Evolutionary conservation across 2,888 invertebrate species (phyloP), one percentile per base, ranked within the genome.

Genomic region (Lysandra bellargus): DNA sequence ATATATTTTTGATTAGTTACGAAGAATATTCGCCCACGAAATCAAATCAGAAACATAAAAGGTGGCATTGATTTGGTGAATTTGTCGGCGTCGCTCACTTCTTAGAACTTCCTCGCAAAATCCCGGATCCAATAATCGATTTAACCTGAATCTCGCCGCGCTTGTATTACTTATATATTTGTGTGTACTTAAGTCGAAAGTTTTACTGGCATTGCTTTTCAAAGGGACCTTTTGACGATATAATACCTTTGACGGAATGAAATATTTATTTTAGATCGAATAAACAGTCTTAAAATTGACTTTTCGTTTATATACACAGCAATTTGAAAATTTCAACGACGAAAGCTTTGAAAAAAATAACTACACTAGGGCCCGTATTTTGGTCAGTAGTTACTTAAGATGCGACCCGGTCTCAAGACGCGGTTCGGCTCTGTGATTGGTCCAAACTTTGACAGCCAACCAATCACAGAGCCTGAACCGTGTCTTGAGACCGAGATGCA

Each of bases 151-250:
- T 69, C 17, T 37, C 69, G 69, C 14, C 69, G 69, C 33, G 33
- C 30, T 69, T 37, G 14, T 69, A 37, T 69, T 69, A 23, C 23
- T 23, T 23, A 69, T 37, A 4, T 40, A 23, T 40, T 40, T 69
- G 33, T 69, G 33, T 69, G 69, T 69, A 69, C 33, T 69, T 69
- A 69, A 37, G 69, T 69, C 33, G 33, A 69, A 69, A 69, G 69
- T 33, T 69, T 37, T 64, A 23, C 23, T 12, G 14, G 14, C 69
- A 37, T 17, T 14, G 69, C 69, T 37, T 23, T 33, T 69, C 33
- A 69, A 69, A 14, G 7, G 12, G 33, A 14, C 69, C 14, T 69
- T 69, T 33, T 14, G 69, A 33, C 30, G 30, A 9, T 2, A 30
- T 69, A 33, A 33, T 5, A 69, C 69, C 4, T 69, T 69, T 33